phyloP scores from a whole-genome alignment of 1,140 invertebrate species.

The Solenopsis fugax region DNA sequence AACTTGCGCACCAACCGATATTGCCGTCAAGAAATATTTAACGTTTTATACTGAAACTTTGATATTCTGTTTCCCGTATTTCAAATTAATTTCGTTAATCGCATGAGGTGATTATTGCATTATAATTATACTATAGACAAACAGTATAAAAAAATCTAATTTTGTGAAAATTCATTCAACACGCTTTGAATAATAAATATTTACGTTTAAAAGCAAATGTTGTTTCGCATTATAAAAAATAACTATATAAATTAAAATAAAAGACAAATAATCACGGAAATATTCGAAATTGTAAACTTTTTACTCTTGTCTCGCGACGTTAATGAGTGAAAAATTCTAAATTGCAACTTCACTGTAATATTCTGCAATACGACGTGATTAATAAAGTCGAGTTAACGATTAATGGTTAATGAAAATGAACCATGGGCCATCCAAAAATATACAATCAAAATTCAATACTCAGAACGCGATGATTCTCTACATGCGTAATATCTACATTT shows the following conservation, averaged over 20 bases:
- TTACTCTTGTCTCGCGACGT: neutral
- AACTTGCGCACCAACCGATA: neutral
- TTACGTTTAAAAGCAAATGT: neutral
- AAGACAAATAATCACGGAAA: neutral
- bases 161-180: neutral
- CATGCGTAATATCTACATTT: neutral
- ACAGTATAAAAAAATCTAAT: neutral
- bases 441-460: neutral
- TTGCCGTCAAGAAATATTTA: neutral
- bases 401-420: neutral
- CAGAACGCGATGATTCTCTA: conserved; percentile 4
- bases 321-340: neutral
- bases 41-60: neutral
- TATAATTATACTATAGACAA: neutral
- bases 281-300: neutral
- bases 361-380: neutral
- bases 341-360: neutral
- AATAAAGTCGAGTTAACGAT: conserved; percentile 15
- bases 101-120: neutral
- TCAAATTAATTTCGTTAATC: neutral
- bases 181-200: neutral
- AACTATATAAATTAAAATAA: neutral
- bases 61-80: neutral
- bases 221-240: neutral
- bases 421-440: neutral